phyloP scores from a whole-genome alignment of 2,888 invertebrate species.

The Cartodere bifasciata region DNA sequence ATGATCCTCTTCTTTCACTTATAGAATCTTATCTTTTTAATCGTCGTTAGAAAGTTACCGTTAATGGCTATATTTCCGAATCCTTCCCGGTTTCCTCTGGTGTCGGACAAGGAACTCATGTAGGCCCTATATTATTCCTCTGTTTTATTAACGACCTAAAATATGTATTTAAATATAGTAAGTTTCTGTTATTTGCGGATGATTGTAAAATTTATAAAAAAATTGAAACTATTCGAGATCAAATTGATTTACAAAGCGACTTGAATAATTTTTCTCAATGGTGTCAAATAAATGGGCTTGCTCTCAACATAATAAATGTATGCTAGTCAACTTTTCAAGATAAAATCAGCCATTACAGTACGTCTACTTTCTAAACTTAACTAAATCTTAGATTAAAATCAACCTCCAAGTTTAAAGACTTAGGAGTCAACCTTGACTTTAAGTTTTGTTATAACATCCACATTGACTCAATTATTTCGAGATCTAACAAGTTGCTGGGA shows the following conservation, averaged over 20 bases:
- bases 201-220: slow-evolving; percentile 6
- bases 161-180: slow-evolving; percentile 1
- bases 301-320: slow-evolving; percentile 5
- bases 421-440: too few relatives aligned
- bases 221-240: not conserved
- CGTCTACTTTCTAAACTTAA: too few relatives aligned
- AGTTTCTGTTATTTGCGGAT: slow-evolving; percentile 7
- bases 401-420: too few relatives aligned
- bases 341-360: not conserved
- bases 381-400: too few relatives aligned
- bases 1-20: not conserved
- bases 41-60: slow-evolving; percentile 2
- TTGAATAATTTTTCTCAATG: slow-evolving; percentile 2
- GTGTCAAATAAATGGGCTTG: not conserved
- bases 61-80: not conserved
- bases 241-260: not conserved
- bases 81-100: slow-evolving; percentile 3
- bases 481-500: too few relatives aligned
- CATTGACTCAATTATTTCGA: too few relatives aligned
- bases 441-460: too few relatives aligned
- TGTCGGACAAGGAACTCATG: slow-evolving; percentile 1
- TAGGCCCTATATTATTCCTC: slow-evolving; percentile 6
- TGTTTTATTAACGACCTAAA: slow-evolving; percentile 7
- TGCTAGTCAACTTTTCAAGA: not conserved
- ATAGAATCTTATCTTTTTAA: slow-evolving; percentile 1